Base-by-base conservation (phyloP, 2,113 vertebrate genomes). In the Pithys albifrons region DNA sequence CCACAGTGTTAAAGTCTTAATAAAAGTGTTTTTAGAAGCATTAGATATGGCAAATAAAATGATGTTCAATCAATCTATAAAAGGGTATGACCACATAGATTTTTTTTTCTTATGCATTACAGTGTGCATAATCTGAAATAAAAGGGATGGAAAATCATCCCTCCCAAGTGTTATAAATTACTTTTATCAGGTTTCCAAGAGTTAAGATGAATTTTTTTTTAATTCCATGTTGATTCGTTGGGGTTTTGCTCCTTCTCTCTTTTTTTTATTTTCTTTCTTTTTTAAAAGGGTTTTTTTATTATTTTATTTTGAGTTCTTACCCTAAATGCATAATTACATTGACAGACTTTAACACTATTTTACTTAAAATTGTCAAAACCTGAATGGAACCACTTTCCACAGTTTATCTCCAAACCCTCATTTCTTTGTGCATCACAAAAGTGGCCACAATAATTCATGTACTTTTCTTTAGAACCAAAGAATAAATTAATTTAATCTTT, bases 231-330 rank as follows among this genome's bases (percentile, higher is more conserved):
- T 54, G 48, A 16, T n/a, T 75, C 54, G 11, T 0, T 2, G 27
- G 20, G 19, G 33, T 3, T 71, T 82, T 67, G 10, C 16, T 58
- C 9, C 46, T 76, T 52, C 55, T 54, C n/a, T 54, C 33, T 35
- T 10, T 28, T 61, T 72, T 29, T 9, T 0, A 1, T 52, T 51
- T n/a, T 1, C 3, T 48, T 48, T 35, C 1, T 9, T 35, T 31
- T 46, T 46, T 72, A 43, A 15, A 19, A 83, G 19, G 5, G 2
- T 25, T 24, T 39, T 39, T 71, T 43, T 19, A 23, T 41, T 41
- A 6, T 41, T 74, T 67, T 33, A 19, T n/a, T 74, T 64, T 45
- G 18, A 19, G 1, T 49, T 71, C 19, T 28, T 73, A 23, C 29
- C 46, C 14, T 17, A 71, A 71, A 28, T 62, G 8, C 4, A 29